A percentile compares a stretch with the other conserved stretches of the same genome.
phyloP scores from a whole-genome alignment of 2,113 vertebrate species.

The Xenotilapia caudafasciata region DNA sequence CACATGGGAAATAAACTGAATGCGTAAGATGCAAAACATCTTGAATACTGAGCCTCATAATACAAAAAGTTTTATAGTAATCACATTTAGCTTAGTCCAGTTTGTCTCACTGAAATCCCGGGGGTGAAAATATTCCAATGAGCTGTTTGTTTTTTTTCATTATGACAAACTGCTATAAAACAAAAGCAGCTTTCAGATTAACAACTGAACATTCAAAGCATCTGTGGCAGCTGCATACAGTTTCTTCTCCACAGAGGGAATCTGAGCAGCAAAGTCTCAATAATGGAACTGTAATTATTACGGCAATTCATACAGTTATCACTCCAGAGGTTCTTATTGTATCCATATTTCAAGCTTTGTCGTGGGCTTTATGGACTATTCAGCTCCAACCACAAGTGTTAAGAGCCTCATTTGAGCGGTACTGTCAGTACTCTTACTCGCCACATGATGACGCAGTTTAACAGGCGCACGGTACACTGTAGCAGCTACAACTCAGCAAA shows the following conservation, averaged over 20 bases:
- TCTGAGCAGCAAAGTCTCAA: neutral
- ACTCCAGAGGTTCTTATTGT: slow-evolving; percentile 13
- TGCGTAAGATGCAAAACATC: neutral
- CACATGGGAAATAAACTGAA: neutral
- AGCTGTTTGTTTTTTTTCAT: neutral
- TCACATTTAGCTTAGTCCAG: neutral
- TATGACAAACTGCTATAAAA: neutral
- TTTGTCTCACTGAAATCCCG: neutral
- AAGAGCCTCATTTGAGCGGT: neutral
- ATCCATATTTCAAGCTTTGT: slow-evolving; percentile 32
- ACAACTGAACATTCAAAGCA: neutral
- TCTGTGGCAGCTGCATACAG: neutral
- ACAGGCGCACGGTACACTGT: neutral
- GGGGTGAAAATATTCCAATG: neutral
- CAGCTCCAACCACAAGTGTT: neutral
- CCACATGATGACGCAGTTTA: slow-evolving; percentile 50
- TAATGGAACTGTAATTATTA: slow-evolving; percentile 21
- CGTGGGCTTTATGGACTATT: slow-evolving; percentile 6
- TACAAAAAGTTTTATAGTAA: neutral
- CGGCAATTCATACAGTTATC: neutral
- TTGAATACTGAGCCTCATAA: neutral
- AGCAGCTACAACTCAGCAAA: slow-evolving; percentile 7
- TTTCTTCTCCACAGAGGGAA: neutral
- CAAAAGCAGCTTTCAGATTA: neutral
- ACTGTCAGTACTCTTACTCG: neutral